Percentiles rank a stretch among this genome's conserved stretches.
Evolutionary conservation across 2,797 vertebrate species (phyloP).

Genomic region (Mus spretus): DNA sequence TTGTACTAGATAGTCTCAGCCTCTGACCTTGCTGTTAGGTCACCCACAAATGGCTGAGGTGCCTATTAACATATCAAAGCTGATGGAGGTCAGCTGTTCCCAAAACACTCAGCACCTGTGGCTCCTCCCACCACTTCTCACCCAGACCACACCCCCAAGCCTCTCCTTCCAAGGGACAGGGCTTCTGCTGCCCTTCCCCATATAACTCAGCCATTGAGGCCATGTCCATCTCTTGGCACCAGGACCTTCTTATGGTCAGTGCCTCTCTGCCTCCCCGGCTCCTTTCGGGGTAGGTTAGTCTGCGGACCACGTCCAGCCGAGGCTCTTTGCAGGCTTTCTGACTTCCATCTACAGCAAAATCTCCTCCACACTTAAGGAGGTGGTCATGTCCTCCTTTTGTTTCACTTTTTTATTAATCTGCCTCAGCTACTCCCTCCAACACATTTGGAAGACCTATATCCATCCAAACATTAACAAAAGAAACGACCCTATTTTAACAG

Average conservation of each 20-base stretch:
- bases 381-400: no score
- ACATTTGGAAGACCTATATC: background rate
- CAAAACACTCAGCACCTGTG: background rate
- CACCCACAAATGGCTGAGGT: no score
- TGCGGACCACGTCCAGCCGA: background rate
- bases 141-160: background rate
- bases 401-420: background rate
- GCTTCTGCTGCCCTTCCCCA: background rate
- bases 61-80: background rate
- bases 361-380: background rate
- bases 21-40: background rate
- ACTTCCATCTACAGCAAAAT: no score
- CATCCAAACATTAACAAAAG: background rate
- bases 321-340: background rate
- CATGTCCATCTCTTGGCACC: background rate
- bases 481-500: accelerated
- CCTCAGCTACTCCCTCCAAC: background rate
- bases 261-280: background rate
- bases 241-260: no score
- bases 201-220: background rate
- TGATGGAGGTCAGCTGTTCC: background rate
- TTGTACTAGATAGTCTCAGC: background rate
- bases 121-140: background rate
- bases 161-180: no score
- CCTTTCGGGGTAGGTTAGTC: background rate